Base-by-base conservation (phyloP, 2,888 invertebrate species). In the Chesias legatella region DNA sequence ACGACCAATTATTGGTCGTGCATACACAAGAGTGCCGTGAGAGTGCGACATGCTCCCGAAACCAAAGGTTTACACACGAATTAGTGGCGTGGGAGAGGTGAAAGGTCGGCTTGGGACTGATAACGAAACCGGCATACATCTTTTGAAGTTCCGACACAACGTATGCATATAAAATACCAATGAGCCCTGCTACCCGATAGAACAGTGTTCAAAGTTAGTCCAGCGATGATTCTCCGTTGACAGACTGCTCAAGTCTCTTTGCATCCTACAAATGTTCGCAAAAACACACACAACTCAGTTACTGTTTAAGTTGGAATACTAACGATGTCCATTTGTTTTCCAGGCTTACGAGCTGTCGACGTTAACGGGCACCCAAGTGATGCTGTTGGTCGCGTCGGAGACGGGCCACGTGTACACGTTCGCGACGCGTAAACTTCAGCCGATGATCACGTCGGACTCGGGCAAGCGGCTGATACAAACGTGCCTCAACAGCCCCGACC, bases 331-430 rank as follows among this genome's bases (percentile, higher is more conserved):
- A 30, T 30, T 72, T 45, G 54, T 60, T 17, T 79, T 76, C 6
- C 92, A 99, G 99, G 99, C 99, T 43, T 99, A 99, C 90, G 99
- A 99, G 89, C 89, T 99, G 70, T 98, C 99, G 48, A 99, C 99
- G 59, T 86, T 99, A 79, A 99, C 99, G 54, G 99, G 99, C 37
- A 99, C 99, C 22, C 99, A 99, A 90, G 99, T 99, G 81, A 99
- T 99, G 99, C 90, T 99, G 67, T 90, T 99, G 73, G 99, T 99
- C 56, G 99, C 99, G 48, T 98, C 97, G 54, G 99, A 98, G 86
- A 99, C 99, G 10, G 99, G 99, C 37, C 99, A 99, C 89, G 99
- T 99, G 69, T 99, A 99, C 90, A 99, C 99, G 51, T 99, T 99
- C 89, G 99, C 99, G 52, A 99, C 99, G 60, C 92, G 98, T 60